Base-by-base conservation (phyloP, 2,797 vertebrate species). In the Melanitta fusca region DNA sequence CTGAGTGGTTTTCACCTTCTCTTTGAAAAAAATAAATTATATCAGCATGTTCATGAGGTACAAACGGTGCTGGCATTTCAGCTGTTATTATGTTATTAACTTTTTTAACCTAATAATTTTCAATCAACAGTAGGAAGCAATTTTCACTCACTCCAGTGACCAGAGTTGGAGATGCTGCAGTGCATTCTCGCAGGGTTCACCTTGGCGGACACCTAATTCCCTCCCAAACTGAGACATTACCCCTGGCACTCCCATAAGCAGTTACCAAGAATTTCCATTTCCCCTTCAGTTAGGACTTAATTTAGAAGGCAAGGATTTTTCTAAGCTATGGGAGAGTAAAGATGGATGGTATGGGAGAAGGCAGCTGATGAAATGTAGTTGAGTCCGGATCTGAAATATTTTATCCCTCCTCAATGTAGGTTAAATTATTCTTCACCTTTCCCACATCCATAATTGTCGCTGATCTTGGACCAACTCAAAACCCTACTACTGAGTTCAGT, bases 341-440 rank as follows among this genome's bases (percentile, higher is more conserved):
- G 95, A 96, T 64, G 90, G 95, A 95, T 96, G 97, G 77, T 70
- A 88, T 95, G 89, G 95, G 95, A 95, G 97, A 97, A 97, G 95
- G 45, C 60, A 85, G 77, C 79, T 97, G 96, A 97, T 97, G 95
- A 96, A 96, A 96, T 92, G 96, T 96, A 97, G 95, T 96, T 97
- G 95, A 96, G 93, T 97, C 94, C 96, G 93, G 93, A 93, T 97
- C 95, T 97, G 94, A 97, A 97, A 97, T 98, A 97, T 97, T 97
- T 98, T 97, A 97, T 97, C 96, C 95, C 96, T 92, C 94, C 92
- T 98, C 64, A 66, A 97, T 97, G 97, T 95, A 98, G 96, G 96
- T 85, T 97, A 97, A 98, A 96, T 97, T 97, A 97, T 97, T 97
- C 96, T 97, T 98, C 97, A 97, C 96, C 96, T 98, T 97, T 96